Evolutionary conservation across 2,113 vertebrate genomes (phyloP).

Genomic region (Oreochromis aureus): DNA sequence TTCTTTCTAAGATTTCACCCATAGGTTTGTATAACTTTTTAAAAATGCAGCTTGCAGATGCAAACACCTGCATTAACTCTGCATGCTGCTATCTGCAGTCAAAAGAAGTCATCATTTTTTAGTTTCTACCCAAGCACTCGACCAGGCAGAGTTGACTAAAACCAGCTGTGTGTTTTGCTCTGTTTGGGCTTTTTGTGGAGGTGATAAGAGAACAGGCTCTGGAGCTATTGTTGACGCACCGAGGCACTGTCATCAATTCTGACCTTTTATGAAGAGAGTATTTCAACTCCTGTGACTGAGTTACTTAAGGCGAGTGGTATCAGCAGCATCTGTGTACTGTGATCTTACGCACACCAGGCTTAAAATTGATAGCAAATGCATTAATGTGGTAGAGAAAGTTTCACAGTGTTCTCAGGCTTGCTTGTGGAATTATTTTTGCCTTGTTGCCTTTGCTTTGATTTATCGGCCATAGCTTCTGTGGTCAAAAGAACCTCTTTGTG

Average conservation of each 20-base stretch:
- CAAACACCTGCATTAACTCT: neutral
- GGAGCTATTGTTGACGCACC: neutral
- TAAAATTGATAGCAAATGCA: neutral
- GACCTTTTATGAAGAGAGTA: slow-evolving; percentile 38
- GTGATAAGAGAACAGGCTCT: neutral
- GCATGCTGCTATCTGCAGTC: neutral
- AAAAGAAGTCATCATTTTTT: neutral
- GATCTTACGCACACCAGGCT: neutral
- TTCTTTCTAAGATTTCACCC: neutral
- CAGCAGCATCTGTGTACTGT: neutral
- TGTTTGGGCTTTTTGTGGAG: neutral
- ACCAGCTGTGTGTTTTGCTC: slow-evolving; percentile 1
- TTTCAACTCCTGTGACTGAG: neutral
- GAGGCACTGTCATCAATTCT: neutral
- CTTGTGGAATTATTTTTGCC: neutral
- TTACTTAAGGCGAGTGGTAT: slow-evolving; percentile 11
- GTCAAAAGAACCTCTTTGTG: neutral
- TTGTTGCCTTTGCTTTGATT: neutral
- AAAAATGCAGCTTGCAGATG: neutral
- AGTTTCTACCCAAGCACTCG: neutral
- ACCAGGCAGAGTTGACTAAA: neutral
- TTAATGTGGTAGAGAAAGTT: neutral
- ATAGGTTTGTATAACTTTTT: neutral
- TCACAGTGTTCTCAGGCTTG: neutral
- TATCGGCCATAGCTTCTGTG: fast-evolving